Conservation (phyloP, 1,140 invertebrate genomes). For the Adelges cooleyi region DNA sequence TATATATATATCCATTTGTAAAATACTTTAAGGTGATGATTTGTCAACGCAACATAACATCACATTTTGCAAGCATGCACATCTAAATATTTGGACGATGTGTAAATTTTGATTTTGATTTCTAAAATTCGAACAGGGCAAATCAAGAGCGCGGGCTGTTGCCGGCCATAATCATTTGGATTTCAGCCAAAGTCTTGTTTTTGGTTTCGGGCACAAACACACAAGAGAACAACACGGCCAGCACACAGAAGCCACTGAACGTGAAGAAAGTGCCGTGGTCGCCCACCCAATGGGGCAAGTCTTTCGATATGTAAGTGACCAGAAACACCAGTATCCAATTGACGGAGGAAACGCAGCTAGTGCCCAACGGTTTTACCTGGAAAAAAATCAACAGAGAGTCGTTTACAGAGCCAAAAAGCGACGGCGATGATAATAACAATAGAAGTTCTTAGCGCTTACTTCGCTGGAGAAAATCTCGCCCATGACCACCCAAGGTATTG, state of each 20-base stretch:
- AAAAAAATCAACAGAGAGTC: neutral
- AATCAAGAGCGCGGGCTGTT: too few species aligned
- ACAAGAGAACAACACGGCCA: conserved; percentile 46
- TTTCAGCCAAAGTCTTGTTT: conserved; percentile 45
- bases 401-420: neutral
- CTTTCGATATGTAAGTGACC: conserved; percentile 60
- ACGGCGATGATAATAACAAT: neutral
- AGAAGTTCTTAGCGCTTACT: conserved; percentile 48
- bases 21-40: too few species aligned
- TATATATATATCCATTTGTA: too few species aligned
- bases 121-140: too few species aligned
- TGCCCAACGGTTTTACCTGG: conserved; percentile 42
- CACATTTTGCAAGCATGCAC: too few species aligned
- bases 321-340: conserved; percentile 61
- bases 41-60: too few species aligned
- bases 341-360: conserved; percentile 47
- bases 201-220: conserved; percentile 67
- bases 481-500: conserved; percentile 69
- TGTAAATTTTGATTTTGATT: too few species aligned
- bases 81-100: too few species aligned
- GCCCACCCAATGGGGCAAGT: conserved; percentile 47
- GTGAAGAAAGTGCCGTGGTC: conserved; percentile 63
- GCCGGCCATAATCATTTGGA: conserved; percentile 60
- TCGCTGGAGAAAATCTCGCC: conserved; percentile 59
- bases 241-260: conserved; percentile 56